Conservation (phyloP, 2,797 vertebrate genomes). For the Pipistrellus nathusii region DNA sequence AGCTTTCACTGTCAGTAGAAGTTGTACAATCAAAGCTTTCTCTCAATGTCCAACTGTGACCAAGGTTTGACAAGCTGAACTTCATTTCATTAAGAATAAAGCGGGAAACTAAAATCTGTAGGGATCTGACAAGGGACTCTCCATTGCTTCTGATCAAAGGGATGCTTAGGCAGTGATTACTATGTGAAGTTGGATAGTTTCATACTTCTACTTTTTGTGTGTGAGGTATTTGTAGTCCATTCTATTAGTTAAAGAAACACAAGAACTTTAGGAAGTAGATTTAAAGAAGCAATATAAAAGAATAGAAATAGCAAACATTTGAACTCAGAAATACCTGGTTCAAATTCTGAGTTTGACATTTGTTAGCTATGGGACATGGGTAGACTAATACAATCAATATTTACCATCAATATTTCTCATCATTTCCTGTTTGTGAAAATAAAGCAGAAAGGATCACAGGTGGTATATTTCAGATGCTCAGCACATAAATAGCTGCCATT, state of each 20-base stretch:
- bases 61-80: conserved; percentile 84
- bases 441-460: conserved; percentile 27
- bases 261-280: conserved; percentile 73
- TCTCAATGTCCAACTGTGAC: conserved; percentile 83
- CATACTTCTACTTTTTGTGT: conserved; percentile 65
- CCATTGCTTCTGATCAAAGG: conserved; percentile 84
- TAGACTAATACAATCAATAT: neutral
- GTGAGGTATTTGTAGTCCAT: conserved; percentile 67
- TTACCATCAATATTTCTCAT: neutral
- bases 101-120: conserved; percentile 78
- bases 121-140: conserved; percentile 75
- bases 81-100: conserved; percentile 84
- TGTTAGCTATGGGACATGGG: neutral
- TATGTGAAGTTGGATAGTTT: conserved; percentile 75
- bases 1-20: conserved; percentile 71
- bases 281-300: neutral
- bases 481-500: neutral
- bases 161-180: conserved; percentile 77
- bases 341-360: neutral
- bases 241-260: conserved; percentile 71
- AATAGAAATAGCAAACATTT: neutral
- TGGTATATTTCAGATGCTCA: neutral
- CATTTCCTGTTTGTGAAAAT: neutral
- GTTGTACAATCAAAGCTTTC: conserved; percentile 82
- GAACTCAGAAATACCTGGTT: neutral